Evolutionary conservation across 2,113 vertebrate species (phyloP).

Genomic region (Rhynchopsitta pachyrhyncha): DNA sequence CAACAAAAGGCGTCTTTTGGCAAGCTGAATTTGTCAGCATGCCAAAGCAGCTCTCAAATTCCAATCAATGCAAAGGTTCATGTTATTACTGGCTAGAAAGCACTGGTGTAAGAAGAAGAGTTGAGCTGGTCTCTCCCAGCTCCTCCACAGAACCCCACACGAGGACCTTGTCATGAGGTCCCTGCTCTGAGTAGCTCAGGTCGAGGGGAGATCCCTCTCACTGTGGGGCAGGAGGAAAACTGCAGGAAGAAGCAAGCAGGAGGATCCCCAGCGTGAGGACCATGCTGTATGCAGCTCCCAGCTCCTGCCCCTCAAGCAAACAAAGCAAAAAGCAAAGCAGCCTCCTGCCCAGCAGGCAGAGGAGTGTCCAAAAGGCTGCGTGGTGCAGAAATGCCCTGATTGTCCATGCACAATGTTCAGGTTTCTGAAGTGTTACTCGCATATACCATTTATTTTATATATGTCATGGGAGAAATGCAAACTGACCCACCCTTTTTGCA

Average conservation of each 20-base stretch:
- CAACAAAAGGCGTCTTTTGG: neutral
- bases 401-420: neutral
- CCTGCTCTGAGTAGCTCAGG: neutral
- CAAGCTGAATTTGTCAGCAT: neutral
- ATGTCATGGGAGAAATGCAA: neutral
- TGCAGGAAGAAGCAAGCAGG: neutral
- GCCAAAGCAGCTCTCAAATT: neutral
- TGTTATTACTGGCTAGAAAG: neutral
- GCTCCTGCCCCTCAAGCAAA: neutral
- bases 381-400: neutral
- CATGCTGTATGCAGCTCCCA: neutral
- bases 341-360: neutral
- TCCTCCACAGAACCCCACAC: neutral
- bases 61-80: neutral
- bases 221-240: neutral
- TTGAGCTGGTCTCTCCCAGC: neutral
- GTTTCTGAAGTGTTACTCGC: neutral
- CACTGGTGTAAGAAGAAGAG: accelerated
- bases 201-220: neutral
- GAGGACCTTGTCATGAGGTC: accelerated
- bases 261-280: neutral
- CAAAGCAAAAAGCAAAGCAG: neutral
- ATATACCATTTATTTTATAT: neutral
- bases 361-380: neutral
- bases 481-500: neutral